These are phyloP conservation scores for Actinopyga echinites DNA, from an alignment of 53 echinoderm and acorn worm genomes.

Conservation along the genomic window DNA sequence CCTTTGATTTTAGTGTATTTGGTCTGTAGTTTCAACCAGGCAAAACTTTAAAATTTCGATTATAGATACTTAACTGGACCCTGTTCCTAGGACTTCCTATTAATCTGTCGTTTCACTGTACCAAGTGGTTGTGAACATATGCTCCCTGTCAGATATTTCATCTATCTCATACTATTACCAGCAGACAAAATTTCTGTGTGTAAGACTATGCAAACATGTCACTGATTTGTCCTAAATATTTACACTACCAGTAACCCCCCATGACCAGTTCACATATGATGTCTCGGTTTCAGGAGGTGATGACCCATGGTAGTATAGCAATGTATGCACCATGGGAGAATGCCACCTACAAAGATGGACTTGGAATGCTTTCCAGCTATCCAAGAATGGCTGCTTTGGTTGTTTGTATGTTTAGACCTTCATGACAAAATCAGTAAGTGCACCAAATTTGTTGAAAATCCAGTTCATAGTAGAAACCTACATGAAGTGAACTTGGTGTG, in stretches of 20 bases:
- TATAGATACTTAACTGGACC: no score
- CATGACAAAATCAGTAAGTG: background rate
- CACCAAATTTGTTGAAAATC: background rate
- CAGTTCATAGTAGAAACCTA: background rate
- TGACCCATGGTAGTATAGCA: background rate
- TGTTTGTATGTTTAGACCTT: constrained; percentile 9
- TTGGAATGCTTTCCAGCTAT: no score
- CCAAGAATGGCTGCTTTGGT: background rate
- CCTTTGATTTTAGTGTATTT: no score
- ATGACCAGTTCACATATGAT: background rate
- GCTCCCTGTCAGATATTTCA: no score
- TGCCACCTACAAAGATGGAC: background rate
- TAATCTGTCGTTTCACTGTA: no score
- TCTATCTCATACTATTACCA: no score
- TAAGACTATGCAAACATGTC: background rate
- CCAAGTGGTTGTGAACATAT: no score
- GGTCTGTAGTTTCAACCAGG: no score
- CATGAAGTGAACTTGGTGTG: background rate
- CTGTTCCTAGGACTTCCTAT: no score
- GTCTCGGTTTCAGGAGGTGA: no score
- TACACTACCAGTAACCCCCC: background rate
- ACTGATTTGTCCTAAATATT: constrained; percentile 2
- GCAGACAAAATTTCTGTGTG: no score
- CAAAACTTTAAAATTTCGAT: no score
- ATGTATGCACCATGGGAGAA: background rate